These are phyloP conservation scores for Amphibalanus amphitrite DNA, from an alignment of 1,140 invertebrate species.

Conservation along the genomic window DNA sequence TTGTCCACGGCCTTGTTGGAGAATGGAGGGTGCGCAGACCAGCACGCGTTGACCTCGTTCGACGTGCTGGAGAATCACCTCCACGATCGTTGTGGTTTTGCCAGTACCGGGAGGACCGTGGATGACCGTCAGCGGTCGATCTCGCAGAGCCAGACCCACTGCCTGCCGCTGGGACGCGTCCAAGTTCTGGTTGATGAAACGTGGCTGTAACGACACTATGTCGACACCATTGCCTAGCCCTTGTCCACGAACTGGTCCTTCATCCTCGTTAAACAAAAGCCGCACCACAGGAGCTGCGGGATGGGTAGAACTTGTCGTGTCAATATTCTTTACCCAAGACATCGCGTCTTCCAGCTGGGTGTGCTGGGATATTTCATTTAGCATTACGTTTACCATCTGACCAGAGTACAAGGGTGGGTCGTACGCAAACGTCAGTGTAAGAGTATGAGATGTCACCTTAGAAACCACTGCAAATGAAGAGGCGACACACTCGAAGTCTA, in stretches of 20 bases:
- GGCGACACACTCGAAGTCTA: too few relatives aligned
- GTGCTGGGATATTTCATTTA: too few relatives aligned
- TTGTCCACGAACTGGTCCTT: too few relatives aligned
- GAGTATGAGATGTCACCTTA: too few relatives aligned
- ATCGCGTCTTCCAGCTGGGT: too few relatives aligned
- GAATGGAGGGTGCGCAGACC: not conserved
- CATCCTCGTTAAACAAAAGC: not conserved
- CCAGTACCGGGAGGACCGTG: slow-evolving; percentile 42
- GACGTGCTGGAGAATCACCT: slow-evolving; percentile 37
- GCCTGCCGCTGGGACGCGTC: slow-evolving; percentile 37
- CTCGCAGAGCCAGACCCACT: slow-evolving; percentile 36
- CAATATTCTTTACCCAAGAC: too few relatives aligned
- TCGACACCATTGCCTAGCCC: too few relatives aligned
- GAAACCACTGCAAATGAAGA: too few relatives aligned
- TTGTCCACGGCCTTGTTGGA: not conserved
- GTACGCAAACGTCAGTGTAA: too few relatives aligned
- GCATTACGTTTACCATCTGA: too few relatives aligned
- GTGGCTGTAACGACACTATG: too few relatives aligned
- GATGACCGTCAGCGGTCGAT: slow-evolving; percentile 33
- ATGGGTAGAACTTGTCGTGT: not conserved
- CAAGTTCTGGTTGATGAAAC: slow-evolving; percentile 16
- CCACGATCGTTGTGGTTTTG: slow-evolving; percentile 44
- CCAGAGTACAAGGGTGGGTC: too few relatives aligned
- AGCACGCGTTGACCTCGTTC: slow-evolving; percentile 29
- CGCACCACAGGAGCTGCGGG: not conserved